Percentiles rank a stretch among this genome's conserved stretches.
Evolutionary conservation across 2,888 invertebrate species (phyloP).

Genomic region (Caenorhabditis sp.): DNA sequence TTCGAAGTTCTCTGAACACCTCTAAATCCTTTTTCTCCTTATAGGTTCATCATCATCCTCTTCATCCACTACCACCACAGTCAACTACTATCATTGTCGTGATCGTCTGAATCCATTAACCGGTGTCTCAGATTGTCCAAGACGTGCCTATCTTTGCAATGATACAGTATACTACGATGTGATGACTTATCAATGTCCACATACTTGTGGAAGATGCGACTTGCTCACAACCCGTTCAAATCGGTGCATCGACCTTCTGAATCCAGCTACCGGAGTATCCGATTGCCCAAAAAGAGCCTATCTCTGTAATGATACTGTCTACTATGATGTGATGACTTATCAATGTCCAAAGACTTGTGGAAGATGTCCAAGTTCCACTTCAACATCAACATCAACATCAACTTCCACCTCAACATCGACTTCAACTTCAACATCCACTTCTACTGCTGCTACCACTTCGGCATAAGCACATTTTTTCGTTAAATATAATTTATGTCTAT

Average conservation of each 20-base stretch:
- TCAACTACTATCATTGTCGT: not conserved
- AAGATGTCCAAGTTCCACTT: constrained; percentile 13
- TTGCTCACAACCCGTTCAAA: not conserved
- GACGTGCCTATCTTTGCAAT: constrained; percentile 34
- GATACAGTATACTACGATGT: constrained; percentile 31
- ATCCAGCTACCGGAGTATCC: constrained; percentile 41
- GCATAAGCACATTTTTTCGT: too few relatives aligned
- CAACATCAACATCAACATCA: not conserved
- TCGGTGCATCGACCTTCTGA: constrained; percentile 31
- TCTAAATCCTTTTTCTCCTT: too few relatives aligned
- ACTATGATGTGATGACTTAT: constrained; percentile 40
- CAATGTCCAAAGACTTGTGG: constrained; percentile 47
- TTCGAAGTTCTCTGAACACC: too few relatives aligned
- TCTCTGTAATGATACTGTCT: constrained; percentile 39
- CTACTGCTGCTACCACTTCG: too few relatives aligned
- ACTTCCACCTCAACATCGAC: not conserved
- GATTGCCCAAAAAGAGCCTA: constrained; percentile 34
- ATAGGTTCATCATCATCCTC: not conserved
- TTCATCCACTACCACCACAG: not conserved
- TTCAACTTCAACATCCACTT: not conserved
- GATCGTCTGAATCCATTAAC: constrained; percentile 13
- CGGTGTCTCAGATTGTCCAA: constrained; percentile 24
- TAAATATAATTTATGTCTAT: too few relatives aligned
- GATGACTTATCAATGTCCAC: constrained; percentile 42
- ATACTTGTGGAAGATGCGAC: constrained; percentile 28